Evolutionary conservation across 2,797 vertebrate species (phyloP), one percentile per base, ranked within the genome.

Genomic region (Adrianichthys oophorus): DNA sequence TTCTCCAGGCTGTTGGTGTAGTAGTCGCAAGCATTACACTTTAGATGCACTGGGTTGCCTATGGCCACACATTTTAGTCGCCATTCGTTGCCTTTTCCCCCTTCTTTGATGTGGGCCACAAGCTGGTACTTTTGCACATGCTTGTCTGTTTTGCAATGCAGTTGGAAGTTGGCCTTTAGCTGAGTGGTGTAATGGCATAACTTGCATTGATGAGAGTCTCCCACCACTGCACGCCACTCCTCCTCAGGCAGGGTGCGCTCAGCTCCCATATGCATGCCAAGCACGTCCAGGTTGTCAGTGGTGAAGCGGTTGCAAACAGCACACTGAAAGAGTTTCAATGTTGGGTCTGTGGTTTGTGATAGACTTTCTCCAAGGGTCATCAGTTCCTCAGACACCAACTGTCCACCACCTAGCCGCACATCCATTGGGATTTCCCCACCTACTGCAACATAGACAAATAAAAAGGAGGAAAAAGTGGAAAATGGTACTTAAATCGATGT

Each of bases 1-100:
- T 99, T 99, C 91, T 99, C 98, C 82, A 99, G 84, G 78, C 97
- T 99, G 85, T 99, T 99, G 60, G 98, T 99, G 89, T 99, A 98
- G 87, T 99, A 99, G 92, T 99, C 98, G 0, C 98, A 99, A 13
- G 98, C 97, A 0, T 99, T 99, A 92, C 98, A 99, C 76, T 99
- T 99, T 78, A 99, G 91, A 83, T 98, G 97, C 77, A 99, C 95
- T 0, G 98, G 98, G 76, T 98, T 98, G 76, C 98, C 97, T 24
- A 99, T 98, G 87, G 97, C 98, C 79, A 98, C 96, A 0, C 98
- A 99, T 86, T 99, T 98, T 69, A 99, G 93, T 58, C 96, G 93
- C 98, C 98, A 98, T 72, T 98, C 96, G 0, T 98, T 99, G 91
- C 96, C 95, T 86, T 98, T 98, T 74, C 98, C 98, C 0, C 98